Evolutionary conservation across 2,797 vertebrate species (phyloP).

Genomic region (Triplophysa yarkandensis): DNA sequence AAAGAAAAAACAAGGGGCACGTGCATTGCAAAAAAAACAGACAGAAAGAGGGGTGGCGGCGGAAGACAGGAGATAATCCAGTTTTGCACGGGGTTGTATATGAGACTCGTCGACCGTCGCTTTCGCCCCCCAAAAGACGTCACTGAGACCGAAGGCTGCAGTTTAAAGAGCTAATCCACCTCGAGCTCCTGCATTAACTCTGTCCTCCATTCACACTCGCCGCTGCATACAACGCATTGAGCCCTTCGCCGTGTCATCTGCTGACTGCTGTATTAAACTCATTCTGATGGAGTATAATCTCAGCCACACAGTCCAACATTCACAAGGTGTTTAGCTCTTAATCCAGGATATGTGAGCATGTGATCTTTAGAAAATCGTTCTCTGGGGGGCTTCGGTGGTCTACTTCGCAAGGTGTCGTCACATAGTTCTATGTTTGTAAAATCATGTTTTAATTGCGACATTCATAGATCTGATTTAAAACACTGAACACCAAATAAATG

Average conservation of each 20-base stretch:
- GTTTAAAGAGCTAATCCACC: slow-evolving; percentile 53
- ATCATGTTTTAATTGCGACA: background rate
- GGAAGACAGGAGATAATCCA: slow-evolving; percentile 46
- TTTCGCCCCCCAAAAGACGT: slow-evolving; percentile 26
- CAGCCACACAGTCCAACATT: slow-evolving; percentile 50
- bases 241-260: slow-evolving; percentile 49
- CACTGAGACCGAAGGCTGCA: slow-evolving; percentile 49
- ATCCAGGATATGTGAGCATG: slow-evolving; percentile 48
- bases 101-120: slow-evolving; percentile 27
- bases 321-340: slow-evolving; percentile 47
- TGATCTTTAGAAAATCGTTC: slow-evolving; percentile 44
- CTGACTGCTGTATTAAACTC: slow-evolving; percentile 55
- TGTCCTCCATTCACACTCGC: slow-evolving; percentile 50
- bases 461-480: background rate
- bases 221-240: slow-evolving; percentile 51
- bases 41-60: slow-evolving; percentile 39
- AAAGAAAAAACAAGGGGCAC: background rate
- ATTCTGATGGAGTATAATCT: slow-evolving; percentile 57
- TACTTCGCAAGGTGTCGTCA: background rate
- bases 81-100: slow-evolving; percentile 44
- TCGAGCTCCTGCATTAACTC: slow-evolving; percentile 50
- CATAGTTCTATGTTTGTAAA: background rate
- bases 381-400: slow-evolving; percentile 1
- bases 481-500: slow-evolving; percentile 45
- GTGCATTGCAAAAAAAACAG: background rate